These are phyloP conservation scores for Hyphantria cunea DNA, from an alignment of 1,140 invertebrate genomes.

Conservation along the genomic window DNA sequence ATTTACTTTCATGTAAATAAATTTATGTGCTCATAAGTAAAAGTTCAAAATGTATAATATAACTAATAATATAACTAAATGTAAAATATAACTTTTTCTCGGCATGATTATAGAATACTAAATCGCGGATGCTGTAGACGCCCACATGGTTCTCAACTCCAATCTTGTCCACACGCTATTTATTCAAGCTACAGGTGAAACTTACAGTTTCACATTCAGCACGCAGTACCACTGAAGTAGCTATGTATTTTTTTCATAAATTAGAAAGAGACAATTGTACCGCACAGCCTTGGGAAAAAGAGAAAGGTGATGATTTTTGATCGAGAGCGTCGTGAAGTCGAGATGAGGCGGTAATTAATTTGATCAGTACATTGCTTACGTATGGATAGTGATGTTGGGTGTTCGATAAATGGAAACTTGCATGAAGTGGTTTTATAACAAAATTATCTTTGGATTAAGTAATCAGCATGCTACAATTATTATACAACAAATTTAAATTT, in stretches of 20 bases:
- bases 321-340: slow-evolving; percentile 52
- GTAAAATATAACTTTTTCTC: too few relatives aligned
- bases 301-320: slow-evolving; percentile 56
- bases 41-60: too few relatives aligned
- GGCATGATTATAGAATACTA: neutral
- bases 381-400: slow-evolving; percentile 45
- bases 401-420: too few relatives aligned
- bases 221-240: slow-evolving; percentile 56
- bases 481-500: too few relatives aligned
- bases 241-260: slow-evolving; percentile 54
- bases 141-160: too few relatives aligned
- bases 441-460: too few relatives aligned
- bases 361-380: slow-evolving; percentile 67
- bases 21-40: too few relatives aligned
- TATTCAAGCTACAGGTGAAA: slow-evolving; percentile 71
- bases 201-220: slow-evolving; percentile 62
- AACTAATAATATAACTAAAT: too few relatives aligned
- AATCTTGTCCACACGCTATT: slow-evolving; percentile 17
- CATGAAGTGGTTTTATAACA: too few relatives aligned
- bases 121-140: neutral
- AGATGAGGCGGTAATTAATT: slow-evolving; percentile 78
- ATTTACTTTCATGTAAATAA: too few relatives aligned
- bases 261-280: slow-evolving; percentile 43
- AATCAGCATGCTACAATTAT: too few relatives aligned
- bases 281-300: slow-evolving; percentile 33